These are phyloP conservation scores for Myripristis murdjan DNA, from an alignment of 2,797 vertebrate genomes.

Conservation along the genomic window DNA sequence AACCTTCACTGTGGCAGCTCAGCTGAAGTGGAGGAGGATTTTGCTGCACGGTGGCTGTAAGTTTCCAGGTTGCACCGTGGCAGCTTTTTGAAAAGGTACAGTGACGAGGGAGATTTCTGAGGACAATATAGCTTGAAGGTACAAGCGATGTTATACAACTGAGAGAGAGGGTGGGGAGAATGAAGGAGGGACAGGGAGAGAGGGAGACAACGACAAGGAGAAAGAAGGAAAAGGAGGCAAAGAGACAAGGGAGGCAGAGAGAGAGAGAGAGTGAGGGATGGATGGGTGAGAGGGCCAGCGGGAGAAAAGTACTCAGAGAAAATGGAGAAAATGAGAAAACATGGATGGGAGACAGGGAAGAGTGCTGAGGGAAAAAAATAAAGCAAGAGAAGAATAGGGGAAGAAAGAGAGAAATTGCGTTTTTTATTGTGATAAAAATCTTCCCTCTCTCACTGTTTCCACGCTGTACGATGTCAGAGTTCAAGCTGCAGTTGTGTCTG, in stretches of 20 bases:
- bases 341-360: neutral
- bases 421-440: too few species aligned
- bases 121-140: slow-evolving; percentile 46
- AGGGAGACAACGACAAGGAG: too few species aligned
- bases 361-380: too few species aligned
- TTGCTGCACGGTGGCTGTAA: slow-evolving; percentile 27
- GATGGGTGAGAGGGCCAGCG: neutral
- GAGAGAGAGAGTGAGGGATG: neutral
- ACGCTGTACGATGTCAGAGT: slow-evolving; percentile 33
- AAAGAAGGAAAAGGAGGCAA: too few species aligned
- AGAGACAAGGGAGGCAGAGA: slow-evolving; percentile 1
- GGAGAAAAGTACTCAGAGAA: neutral
- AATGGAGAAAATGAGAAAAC: neutral
- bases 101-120: slow-evolving; percentile 35
- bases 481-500: slow-evolving; percentile 1
- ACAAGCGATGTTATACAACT: slow-evolving; percentile 46
- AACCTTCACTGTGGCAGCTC: slow-evolving; percentile 39
- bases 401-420: slow-evolving; percentile 10
- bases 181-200: too few species aligned
- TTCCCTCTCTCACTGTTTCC: neutral
- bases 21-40: slow-evolving; percentile 43
- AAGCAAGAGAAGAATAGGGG: neutral
- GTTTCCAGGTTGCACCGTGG: slow-evolving; percentile 23
- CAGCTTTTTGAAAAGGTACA: slow-evolving; percentile 39
- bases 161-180: too few species aligned